Conservation (phyloP, 2,888 invertebrate species). For the Rugalucina vietnamica region DNA sequence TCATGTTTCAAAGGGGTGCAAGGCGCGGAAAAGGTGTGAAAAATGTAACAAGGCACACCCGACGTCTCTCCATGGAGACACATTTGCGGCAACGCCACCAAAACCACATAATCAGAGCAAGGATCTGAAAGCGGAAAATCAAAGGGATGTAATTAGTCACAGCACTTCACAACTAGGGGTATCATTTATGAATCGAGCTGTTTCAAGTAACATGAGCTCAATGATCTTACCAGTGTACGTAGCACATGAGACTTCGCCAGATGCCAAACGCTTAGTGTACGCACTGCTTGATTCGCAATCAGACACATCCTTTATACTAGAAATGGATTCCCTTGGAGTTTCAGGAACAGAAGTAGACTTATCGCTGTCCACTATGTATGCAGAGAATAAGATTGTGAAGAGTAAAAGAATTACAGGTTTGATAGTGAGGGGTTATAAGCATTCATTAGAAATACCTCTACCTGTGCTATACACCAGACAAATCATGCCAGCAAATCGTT, state of each 20-base stretch:
- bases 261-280: constrained; percentile 51
- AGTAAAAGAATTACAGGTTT: constrained; percentile 34
- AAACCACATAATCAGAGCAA: background rate
- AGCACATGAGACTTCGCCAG: constrained; percentile 32
- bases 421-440: constrained; percentile 44
- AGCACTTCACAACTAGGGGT: background rate
- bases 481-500: constrained; percentile 56
- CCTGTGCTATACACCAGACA: constrained; percentile 52
- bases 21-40: background rate
- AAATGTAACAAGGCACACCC: background rate
- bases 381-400: constrained; percentile 20
- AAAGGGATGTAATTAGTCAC: background rate
- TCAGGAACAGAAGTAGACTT: constrained; percentile 31
- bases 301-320: constrained; percentile 56
- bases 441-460: constrained; percentile 23
- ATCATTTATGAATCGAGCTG: background rate
- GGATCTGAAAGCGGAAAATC: background rate
- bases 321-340: constrained; percentile 35
- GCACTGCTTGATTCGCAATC: constrained; percentile 60
- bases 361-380: constrained; percentile 51
- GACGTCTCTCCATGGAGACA: background rate
- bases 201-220: background rate
- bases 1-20: constrained; percentile 19
- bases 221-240: constrained; percentile 46
- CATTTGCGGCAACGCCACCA: too few relatives aligned